These are phyloP conservation scores for Anolis sagrei DNA, from an alignment of 2,113 vertebrate genomes.

Conservation along the genomic window DNA sequence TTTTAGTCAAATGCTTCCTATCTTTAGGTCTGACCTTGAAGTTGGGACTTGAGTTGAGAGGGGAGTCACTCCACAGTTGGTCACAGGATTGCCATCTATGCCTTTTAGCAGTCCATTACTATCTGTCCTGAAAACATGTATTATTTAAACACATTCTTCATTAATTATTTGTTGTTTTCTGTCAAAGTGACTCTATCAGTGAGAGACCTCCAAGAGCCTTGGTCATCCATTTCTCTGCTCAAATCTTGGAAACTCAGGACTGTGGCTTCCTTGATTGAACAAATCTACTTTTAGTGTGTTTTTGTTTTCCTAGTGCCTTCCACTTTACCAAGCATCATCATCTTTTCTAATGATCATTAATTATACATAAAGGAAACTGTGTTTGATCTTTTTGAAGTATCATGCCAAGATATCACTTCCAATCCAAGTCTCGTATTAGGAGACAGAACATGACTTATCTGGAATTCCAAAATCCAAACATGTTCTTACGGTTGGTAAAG, in stretches of 20 bases:
- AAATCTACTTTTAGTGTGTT: too few species aligned
- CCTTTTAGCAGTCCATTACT: not conserved
- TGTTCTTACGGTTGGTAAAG: too few species aligned
- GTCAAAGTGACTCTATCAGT: too few species aligned
- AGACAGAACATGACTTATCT: too few species aligned
- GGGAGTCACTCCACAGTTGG: not conserved
- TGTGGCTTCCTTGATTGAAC: too few species aligned
- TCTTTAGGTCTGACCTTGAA: not conserved
- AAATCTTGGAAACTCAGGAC: too few species aligned
- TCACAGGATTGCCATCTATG: not conserved
- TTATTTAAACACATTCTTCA: conserved; percentile 26
- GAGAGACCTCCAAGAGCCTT: too few species aligned
- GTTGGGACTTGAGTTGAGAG: not conserved
- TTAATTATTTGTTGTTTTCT: not conserved
- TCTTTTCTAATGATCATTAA: too few species aligned
- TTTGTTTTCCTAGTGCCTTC: too few species aligned
- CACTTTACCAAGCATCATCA: too few species aligned
- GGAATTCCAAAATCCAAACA: too few species aligned
- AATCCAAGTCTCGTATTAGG: not conserved
- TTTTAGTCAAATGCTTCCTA: not conserved
- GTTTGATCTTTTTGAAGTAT: conserved; percentile 4
- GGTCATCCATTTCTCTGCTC: too few species aligned
- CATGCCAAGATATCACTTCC: not conserved
- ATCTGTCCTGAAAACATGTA: not conserved
- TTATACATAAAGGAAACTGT: not conserved